phyloP scores from a whole-genome alignment of 2,888 invertebrate species.

The Alitta virens region DNA sequence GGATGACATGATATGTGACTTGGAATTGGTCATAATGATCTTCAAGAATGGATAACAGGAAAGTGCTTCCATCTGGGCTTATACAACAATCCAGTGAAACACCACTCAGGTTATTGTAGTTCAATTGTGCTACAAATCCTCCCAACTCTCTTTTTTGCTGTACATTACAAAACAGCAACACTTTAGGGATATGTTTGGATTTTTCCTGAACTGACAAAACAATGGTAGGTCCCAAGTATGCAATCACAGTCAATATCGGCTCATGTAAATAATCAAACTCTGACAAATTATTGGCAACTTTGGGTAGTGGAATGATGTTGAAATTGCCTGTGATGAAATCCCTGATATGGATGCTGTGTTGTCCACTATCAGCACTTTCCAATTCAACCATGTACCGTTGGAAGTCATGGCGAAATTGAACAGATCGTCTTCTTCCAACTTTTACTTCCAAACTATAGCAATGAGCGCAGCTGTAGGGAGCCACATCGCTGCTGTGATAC shows the following conservation, averaged over 20 bases:
- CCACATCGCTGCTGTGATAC: slow-evolving; percentile 7
- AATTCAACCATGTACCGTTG: slow-evolving; percentile 4
- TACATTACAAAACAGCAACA: slow-evolving; percentile 8
- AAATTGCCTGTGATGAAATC: slow-evolving; percentile 1
- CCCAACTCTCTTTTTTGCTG: neutral
- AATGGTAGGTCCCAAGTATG: slow-evolving; percentile 9
- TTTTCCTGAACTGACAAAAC: slow-evolving; percentile 11
- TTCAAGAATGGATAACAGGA: slow-evolving; percentile 9
- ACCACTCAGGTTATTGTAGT: slow-evolving; percentile 14
- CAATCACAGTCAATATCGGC: slow-evolving; percentile 12
- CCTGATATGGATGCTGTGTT: slow-evolving; percentile 5
- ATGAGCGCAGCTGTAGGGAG: slow-evolving; percentile 6
- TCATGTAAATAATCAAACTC: slow-evolving; percentile 11
- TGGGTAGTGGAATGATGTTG: neutral
- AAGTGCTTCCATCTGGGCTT: slow-evolving; percentile 10
- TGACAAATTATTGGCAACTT: neutral
- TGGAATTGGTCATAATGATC: slow-evolving; percentile 14
- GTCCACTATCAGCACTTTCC: neutral
- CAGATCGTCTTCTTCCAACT: slow-evolving; percentile 3
- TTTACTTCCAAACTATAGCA: slow-evolving; percentile 11
- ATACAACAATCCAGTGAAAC: slow-evolving; percentile 1
- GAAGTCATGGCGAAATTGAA: slow-evolving; percentile 6
- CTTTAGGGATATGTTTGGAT: slow-evolving; percentile 16
- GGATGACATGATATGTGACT: slow-evolving; percentile 1
- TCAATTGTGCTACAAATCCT: neutral